Conservation (phyloP, 2,797 vertebrate species). For the Geotrypetes seraphini region DNA sequence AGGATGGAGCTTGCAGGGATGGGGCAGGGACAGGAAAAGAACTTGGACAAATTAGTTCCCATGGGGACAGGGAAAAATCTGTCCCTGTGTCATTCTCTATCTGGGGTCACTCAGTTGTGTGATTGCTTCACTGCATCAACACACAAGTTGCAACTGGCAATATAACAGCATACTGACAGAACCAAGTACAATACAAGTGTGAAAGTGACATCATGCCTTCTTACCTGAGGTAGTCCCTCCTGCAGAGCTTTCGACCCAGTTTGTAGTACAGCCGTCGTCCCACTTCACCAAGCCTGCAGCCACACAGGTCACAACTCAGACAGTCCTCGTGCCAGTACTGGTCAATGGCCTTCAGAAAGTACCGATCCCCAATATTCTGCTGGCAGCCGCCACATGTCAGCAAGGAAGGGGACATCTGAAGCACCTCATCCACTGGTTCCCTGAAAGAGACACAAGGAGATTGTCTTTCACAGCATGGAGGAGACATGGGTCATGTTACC, state of each 20-base stretch:
- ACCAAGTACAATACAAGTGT: no score
- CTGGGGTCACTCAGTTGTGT: no score
- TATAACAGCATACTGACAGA: no score
- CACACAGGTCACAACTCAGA: conserved; percentile 94
- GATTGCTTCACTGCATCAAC: no score
- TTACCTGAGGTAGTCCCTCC: conserved; percentile 95
- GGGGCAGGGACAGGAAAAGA: no score
- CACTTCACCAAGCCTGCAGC: conserved; percentile 90
- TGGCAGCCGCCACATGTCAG: conserved; percentile 94
- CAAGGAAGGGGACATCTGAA: conserved; percentile 92
- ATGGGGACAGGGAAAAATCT: no score
- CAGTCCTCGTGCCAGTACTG: conserved; percentile 99
- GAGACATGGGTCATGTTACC: not conserved
- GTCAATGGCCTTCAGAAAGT: conserved; percentile 97
- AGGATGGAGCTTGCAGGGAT: no score
- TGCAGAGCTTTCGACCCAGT: conserved; percentile 88
- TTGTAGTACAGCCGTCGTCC: conserved; percentile 93
- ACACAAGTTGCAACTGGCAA: no score
- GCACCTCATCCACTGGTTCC: conserved; percentile 92
- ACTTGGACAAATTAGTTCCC: no score
- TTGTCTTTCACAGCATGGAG: no score
- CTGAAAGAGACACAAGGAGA: conserved; percentile 38
- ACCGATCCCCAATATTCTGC: conserved; percentile 95
- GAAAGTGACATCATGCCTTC: not conserved
- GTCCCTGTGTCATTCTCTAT: no score